Base-by-base conservation (phyloP, 2,113 vertebrate species). In the Paracanthobrama guichenoti region DNA sequence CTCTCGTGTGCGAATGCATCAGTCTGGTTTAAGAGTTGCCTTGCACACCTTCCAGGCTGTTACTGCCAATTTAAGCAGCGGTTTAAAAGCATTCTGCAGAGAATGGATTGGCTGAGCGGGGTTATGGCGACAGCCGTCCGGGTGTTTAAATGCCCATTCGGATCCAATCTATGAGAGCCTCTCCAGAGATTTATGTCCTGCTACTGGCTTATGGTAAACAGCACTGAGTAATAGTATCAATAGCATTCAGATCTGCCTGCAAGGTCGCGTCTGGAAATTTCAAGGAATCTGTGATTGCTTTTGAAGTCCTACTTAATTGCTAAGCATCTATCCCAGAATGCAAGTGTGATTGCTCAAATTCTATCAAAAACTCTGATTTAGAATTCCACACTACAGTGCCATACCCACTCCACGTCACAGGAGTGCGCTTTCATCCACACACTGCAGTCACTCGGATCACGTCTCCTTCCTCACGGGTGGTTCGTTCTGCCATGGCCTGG, bases 101-200 rank as follows among this genome's bases (percentile, higher is more conserved):
- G 84, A 86, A 92, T 89, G 81, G 84, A 91, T 88, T 71, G 88
- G 85, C 64, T 44, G 22, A 76, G 86, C 55, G 64, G 84, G 87
- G 88, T 89, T 86, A 76, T 48, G 5, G 88, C 87, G 91, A 90
- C 89, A 88, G 88, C 89, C 84, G 16, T 88, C 71, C 22, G 76
- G 89, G 92, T 92, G 89, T 92, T 93, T 92, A 92, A 93, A 93
- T 88, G 91, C 85, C 88, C 88, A 91, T 93, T 91, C 88, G 79
- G 87, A 91, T 91, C 88, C 87, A 90, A 93, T 93, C 90, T 88
- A 77, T 87, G 80, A 90, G 87, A 91, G 90, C 42, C 89, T 91
- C 91, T 89, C 67, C 0, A 35, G 86, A 90, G 91, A 93, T 91
- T 92, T 91, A 93, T 91, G 87, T 73, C 85, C 88, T 86, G 82